Percentiles rank a stretch among this genome's conserved stretches.
phyloP scores from a whole-genome alignment of 2,113 vertebrate species.

The Ginglymostoma cirratum region DNA sequence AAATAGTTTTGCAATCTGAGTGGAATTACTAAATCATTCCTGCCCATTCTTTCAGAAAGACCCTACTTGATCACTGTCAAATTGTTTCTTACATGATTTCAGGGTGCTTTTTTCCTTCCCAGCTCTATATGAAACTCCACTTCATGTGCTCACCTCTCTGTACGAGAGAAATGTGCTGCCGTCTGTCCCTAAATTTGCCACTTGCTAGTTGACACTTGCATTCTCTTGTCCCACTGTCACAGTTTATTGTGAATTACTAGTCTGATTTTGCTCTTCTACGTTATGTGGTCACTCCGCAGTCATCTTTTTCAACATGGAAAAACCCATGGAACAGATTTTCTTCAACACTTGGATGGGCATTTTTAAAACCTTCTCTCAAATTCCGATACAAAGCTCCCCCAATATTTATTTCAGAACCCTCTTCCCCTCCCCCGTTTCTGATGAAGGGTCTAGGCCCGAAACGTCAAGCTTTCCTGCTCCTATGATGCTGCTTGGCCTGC shows the following conservation, averaged over 20 bases:
- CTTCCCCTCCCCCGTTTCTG: no score
- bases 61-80: neutral
- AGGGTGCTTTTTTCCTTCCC: neutral
- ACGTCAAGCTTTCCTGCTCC: no score
- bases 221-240: neutral
- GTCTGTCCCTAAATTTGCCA: no score
- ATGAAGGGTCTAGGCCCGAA: no score
- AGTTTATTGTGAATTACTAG: neutral
- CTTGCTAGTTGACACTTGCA: neutral
- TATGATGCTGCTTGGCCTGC: no score
- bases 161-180: neutral
- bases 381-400: no score
- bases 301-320: no score
- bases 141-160: neutral
- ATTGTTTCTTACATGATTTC: neutral
- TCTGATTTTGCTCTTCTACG: neutral
- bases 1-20: neutral
- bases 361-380: no score
- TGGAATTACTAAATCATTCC: neutral
- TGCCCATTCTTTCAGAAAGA: neutral
- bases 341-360: no score
- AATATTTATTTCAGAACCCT: no score
- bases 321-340: no score
- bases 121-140: neutral
- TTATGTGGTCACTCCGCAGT: neutral